Conservation (phyloP, 1,140 invertebrate genomes). For the Probaryconus sp. region DNA sequence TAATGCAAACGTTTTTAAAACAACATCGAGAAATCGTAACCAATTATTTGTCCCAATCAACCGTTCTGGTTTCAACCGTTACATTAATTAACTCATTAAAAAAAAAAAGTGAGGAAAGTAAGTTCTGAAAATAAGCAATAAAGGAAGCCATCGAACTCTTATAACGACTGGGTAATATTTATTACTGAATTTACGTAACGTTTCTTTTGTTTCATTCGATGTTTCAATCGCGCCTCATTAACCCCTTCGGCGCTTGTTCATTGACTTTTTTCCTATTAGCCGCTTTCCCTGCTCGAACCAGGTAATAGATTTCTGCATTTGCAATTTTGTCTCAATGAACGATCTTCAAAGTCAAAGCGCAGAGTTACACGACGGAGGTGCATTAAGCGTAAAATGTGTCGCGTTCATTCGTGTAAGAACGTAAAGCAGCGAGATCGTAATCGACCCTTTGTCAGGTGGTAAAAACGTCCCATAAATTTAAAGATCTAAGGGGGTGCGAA, state of each 20-base stretch:
- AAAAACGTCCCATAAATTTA: constrained; percentile 64
- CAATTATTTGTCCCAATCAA: no score
- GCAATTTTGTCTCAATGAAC: constrained; percentile 55
- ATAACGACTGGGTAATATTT: constrained; percentile 26
- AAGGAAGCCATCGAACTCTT: not conserved
- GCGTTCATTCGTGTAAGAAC: constrained; percentile 58
- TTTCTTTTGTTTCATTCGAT: constrained; percentile 31
- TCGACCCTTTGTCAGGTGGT: constrained; percentile 62
- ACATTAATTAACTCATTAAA: no score
- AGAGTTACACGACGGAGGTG: constrained; percentile 47
- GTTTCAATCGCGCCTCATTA: constrained; percentile 48
- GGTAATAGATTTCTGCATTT: constrained; percentile 55
- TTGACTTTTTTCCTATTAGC: constrained; percentile 18
- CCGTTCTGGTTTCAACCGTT: no score
- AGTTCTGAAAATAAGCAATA: not conserved
- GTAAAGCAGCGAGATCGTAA: constrained; percentile 62
- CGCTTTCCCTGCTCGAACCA: not conserved
- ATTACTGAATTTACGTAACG: constrained; percentile 40
- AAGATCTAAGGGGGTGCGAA: constrained; percentile 62
- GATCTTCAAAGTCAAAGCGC: constrained; percentile 59
- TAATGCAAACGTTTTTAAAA: no score
- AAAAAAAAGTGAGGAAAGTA: not conserved
- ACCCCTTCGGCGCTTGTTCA: constrained; percentile 19
- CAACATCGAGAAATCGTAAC: no score
- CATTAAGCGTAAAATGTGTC: constrained; percentile 62